Conservation (phyloP, 2,797 vertebrate genomes). For the Lepus oiostolus region DNA sequence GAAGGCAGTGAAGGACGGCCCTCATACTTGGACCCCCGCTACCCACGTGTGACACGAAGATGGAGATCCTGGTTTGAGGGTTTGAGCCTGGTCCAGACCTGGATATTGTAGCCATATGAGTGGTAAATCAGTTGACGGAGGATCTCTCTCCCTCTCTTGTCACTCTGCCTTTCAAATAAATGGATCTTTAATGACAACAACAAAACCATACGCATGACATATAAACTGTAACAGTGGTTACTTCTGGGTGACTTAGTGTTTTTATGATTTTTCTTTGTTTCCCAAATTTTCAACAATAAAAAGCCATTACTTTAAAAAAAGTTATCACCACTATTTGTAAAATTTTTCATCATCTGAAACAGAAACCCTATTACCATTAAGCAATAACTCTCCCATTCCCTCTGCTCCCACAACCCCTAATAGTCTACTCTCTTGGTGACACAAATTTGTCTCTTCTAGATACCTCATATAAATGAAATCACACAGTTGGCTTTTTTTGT, state of each 20-base stretch:
- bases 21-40: no score
- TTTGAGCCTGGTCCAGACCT: no score
- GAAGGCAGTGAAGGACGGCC: no score
- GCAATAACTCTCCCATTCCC: not conserved
- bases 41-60: no score
- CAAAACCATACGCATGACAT: not conserved
- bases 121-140: no score
- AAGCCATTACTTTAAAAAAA: not conserved
- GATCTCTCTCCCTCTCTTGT: no score
- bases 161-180: no score
- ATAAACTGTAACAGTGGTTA: not conserved
- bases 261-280: slow-evolving; percentile 57
- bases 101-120: no score
- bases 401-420: not conserved
- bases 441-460: slow-evolving; percentile 15
- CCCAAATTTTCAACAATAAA: slow-evolving; percentile 54
- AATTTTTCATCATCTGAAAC: slow-evolving; percentile 31
- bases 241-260: slow-evolving; percentile 31
- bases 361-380: slow-evolving; percentile 18
- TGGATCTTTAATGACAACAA: not conserved
- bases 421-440: not conserved
- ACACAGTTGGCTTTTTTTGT: not conserved
- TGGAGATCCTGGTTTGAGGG: no score
- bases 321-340: not conserved
- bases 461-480: not conserved